Conservation (phyloP, 2,113 vertebrate genomes). For the Macaca mulatta region DNA sequence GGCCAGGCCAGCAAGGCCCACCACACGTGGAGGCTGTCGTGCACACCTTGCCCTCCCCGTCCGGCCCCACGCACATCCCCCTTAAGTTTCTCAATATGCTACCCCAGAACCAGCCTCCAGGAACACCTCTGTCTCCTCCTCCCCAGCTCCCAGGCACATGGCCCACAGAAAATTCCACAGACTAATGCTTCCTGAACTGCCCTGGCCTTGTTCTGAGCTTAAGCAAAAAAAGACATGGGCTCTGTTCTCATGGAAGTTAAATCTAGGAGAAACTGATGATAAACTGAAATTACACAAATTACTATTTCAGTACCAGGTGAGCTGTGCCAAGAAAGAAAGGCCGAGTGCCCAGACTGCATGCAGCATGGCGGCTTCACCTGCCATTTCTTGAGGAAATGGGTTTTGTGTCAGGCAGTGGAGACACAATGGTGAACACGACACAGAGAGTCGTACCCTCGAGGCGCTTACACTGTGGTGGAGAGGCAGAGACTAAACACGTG, state of each 20-base stretch:
- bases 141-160: neutral
- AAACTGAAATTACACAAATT: neutral
- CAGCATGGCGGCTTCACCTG: neutral
- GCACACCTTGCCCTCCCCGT: accelerated
- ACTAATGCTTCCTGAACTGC: neutral
- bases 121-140: neutral
- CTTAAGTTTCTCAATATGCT: accelerated
- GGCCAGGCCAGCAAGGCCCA: accelerated
- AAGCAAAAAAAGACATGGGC: neutral
- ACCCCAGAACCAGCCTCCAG: neutral
- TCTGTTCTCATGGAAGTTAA: neutral
- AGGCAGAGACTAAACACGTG: neutral
- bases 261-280: neutral
- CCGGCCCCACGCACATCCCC: accelerated
- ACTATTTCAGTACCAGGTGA: neutral
- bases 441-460: neutral
- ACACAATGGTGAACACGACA: neutral
- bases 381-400: neutral
- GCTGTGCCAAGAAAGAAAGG: neutral
- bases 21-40: accelerated
- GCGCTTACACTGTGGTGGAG: neutral
- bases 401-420: neutral
- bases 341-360: neutral
- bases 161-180: neutral
- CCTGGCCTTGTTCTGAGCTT: neutral